Conservation (phyloP, 2,888 invertebrate species). For the Scrobipalpa atriplicella region DNA sequence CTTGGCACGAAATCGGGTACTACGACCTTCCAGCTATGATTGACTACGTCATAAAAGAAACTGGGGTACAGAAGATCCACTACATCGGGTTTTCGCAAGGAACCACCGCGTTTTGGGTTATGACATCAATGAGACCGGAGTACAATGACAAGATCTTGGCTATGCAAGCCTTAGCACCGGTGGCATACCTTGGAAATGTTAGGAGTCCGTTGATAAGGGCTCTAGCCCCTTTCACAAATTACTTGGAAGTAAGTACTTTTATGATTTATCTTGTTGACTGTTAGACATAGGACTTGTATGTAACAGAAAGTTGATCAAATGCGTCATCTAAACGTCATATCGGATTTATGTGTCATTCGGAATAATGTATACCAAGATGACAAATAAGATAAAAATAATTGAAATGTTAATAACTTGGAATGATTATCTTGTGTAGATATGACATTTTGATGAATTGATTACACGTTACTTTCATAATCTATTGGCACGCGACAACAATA, state of each 20-base stretch:
- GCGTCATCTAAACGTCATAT: too few relatives aligned
- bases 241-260: constrained; percentile 72
- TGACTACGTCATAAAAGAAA: constrained; percentile 83
- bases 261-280: too few relatives aligned
- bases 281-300: too few relatives aligned
- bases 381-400: too few relatives aligned
- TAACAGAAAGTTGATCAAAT: too few relatives aligned
- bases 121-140: constrained; percentile 80
- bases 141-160: constrained; percentile 83
- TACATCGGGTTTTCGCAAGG: constrained; percentile 90
- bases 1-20: constrained; percentile 90
- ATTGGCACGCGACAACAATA: too few relatives aligned
- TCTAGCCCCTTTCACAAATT: constrained; percentile 68
- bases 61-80: constrained; percentile 81
- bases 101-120: constrained; percentile 84
- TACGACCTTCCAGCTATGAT: constrained; percentile 90
- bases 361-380: too few relatives aligned
- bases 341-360: too few relatives aligned
- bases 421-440: too few relatives aligned
- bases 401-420: too few relatives aligned
- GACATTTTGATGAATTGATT: too few relatives aligned
- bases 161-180: constrained; percentile 84
- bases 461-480: too few relatives aligned
- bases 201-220: constrained; percentile 75
- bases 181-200: constrained; percentile 78